Evolutionary conservation across 1,140 invertebrate genomes (phyloP).

Genomic region (Ips typographus): DNA sequence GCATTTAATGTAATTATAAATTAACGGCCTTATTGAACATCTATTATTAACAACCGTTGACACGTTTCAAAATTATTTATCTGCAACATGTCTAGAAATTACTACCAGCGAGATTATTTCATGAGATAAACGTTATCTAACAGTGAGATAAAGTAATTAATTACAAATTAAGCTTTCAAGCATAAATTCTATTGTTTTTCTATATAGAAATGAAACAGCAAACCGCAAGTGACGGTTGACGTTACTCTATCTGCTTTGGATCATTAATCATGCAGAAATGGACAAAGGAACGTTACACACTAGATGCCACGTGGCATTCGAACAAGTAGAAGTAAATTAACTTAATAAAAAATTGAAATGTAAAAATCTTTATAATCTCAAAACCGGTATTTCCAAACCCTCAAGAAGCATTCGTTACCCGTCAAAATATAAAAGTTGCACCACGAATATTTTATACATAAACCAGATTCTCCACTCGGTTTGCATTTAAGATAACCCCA

Average conservation of each 20-base stretch:
- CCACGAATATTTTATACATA: background rate
- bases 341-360: constrained; percentile 5
- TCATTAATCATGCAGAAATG: constrained; percentile 23
- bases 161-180: constrained; percentile 23
- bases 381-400: background rate
- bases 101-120: background rate
- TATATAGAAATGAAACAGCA: constrained; percentile 18
- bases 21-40: background rate
- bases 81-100: background rate
- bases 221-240: constrained; percentile 18
- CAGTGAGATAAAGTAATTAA: constrained; percentile 21
- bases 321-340: constrained; percentile 19
- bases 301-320: constrained; percentile 17
- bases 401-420: background rate
- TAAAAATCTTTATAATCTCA: background rate
- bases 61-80: background rate
- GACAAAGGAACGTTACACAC: constrained; percentile 22
- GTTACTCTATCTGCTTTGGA: constrained; percentile 20
- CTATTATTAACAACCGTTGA: background rate
- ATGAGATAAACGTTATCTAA: background rate
- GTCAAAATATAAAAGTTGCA: background rate
- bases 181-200: constrained; percentile 21
- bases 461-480: background rate
- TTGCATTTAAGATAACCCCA: background rate
- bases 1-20: background rate